Conservation (phyloP, 2,797 vertebrate species). For the Scarus forsteni region DNA sequence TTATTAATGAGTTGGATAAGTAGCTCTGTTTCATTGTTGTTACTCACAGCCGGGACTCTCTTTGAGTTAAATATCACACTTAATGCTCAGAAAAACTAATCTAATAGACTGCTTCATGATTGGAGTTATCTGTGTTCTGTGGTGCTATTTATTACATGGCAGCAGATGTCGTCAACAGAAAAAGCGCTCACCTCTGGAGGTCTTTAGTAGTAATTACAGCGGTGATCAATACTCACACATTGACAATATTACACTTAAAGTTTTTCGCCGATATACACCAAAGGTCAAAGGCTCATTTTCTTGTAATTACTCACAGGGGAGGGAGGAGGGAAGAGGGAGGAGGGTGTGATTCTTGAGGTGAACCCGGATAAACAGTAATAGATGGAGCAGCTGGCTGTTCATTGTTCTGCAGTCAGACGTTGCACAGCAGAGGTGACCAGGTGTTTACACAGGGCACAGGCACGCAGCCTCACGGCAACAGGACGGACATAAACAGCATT, state of each 20-base stretch:
- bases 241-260: constrained; percentile 76
- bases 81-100: constrained; percentile 44
- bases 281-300: constrained; percentile 87
- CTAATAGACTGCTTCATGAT: constrained; percentile 50
- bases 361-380: constrained; percentile 85
- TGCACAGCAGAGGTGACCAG: constrained; percentile 76
- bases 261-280: constrained; percentile 79
- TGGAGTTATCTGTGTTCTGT: constrained; percentile 40
- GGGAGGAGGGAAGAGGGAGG: constrained; percentile 3
- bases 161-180: constrained; percentile 45
- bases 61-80: constrained; percentile 59
- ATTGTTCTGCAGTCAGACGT: constrained; percentile 82
- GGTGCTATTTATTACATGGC: constrained; percentile 51
- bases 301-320: constrained; percentile 83
- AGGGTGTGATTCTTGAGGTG: constrained; percentile 73
- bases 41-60: constrained; percentile 44
- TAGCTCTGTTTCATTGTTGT: constrained; percentile 72
- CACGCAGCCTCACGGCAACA: constrained; percentile 61
- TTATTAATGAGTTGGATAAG: constrained; percentile 84
- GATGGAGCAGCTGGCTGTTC: constrained; percentile 80
- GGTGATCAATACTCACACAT: constrained; percentile 75
- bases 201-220: constrained; percentile 77
- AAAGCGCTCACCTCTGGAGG: constrained; percentile 44
- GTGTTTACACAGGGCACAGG: constrained; percentile 79
- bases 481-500: constrained; percentile 62